Evolutionary conservation across 1,140 invertebrate genomes (phyloP), one percentile per base, ranked within the genome.

Genomic region (Lasioglossum baleicum): DNA sequence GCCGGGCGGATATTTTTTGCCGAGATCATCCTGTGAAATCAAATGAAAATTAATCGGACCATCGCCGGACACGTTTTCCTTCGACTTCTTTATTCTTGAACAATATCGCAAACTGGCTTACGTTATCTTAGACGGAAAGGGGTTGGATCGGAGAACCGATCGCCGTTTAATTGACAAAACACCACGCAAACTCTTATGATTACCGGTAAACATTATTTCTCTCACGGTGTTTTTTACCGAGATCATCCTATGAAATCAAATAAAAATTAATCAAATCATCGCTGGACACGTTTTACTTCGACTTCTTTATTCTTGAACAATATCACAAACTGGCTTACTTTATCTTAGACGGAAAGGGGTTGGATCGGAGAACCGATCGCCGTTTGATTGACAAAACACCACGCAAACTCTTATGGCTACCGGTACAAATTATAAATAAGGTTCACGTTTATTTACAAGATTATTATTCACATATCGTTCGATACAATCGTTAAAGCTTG

Each of bases 21-120:
- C 63, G 63, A 48, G 58, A 70, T 58, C 71, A 75, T 84, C 44
- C 42, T 40, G 26, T 71, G 79, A 48, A 56, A 75, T 51, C 48
- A 56, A 75, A 20, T 64, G 42, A 60, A 22, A 70, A 56, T 58
- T 31, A 75, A 75, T 74, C 6, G 10, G 60, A 81, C 60, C 22
- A 56, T 61, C 68, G 20, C 7, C 5, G 26, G 10, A 20, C 64
- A 64, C 10, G 15, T 58, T 65, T 69, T 63, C 69, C 77, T 87
- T 79, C 72, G 64, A 75, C 83, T 84, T 85, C 78, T 74, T 82
- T 75, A 76, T 48, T 44, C 83, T 86, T 85, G 80, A 87, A 85
- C 82, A 85, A 88, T 90, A 92, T 91, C 91, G 91, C 90, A 92
- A 90, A 91, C 83, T 82, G 66, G 77, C 69, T 84, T 83, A 88